A percentile compares a stretch with the other conserved stretches of the same genome.
Evolutionary conservation across 2,113 vertebrate genomes (phyloP).

Genomic region (Tautogolabrus adspersus): DNA sequence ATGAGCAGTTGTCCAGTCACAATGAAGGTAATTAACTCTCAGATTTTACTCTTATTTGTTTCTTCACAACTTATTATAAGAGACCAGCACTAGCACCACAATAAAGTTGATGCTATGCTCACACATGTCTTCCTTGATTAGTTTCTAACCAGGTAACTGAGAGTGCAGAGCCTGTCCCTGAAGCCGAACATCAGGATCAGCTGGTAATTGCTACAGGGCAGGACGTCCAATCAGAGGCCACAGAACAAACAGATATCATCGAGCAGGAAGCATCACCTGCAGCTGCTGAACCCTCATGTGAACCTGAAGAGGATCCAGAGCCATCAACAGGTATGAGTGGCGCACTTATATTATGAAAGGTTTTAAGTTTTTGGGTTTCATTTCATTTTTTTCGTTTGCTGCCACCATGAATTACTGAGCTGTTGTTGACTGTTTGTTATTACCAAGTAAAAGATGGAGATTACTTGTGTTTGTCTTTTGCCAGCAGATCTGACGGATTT

Average conservation of each 20-base stretch:
- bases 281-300: constrained; percentile 19
- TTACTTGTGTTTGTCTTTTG: not conserved
- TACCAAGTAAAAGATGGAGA: not conserved
- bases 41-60: not conserved
- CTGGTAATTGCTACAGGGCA: not conserved
- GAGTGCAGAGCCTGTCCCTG: constrained; percentile 14
- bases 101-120: not conserved
- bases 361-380: not conserved
- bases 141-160: constrained; percentile 42
- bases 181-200: constrained; percentile 25
- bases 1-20: constrained; percentile 16
- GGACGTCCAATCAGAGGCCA: constrained; percentile 19
- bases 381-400: too few species aligned
- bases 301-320: constrained; percentile 56
- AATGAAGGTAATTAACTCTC: constrained; percentile 44
- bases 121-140: constrained; percentile 9
- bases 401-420: too few species aligned
- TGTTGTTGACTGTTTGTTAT: not conserved
- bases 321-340: constrained; percentile 64
- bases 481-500: constrained; percentile 79
- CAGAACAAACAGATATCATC: constrained; percentile 8
- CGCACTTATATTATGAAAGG: not conserved
- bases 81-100: too few species aligned
- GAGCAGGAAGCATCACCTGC: constrained; percentile 19
- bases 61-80: too few species aligned